Evolutionary conservation across 2,888 invertebrate species (phyloP).

Genomic region (Erebia aethiops): DNA sequence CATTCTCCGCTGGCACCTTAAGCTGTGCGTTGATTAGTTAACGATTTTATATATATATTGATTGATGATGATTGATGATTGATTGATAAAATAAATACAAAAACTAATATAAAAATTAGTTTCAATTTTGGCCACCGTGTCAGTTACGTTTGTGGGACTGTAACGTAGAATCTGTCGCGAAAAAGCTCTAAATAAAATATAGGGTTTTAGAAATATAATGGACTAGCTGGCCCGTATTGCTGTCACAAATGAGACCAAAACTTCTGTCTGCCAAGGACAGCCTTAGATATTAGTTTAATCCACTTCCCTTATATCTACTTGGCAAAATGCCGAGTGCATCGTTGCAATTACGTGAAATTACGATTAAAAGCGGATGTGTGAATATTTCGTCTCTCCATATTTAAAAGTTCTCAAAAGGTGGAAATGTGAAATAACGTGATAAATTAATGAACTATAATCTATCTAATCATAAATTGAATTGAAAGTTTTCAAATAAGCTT

Average conservation of each 20-base stretch:
- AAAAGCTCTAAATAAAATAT: not conserved
- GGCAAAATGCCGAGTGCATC: slow-evolving; percentile 5
- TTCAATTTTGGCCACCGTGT: too few species aligned
- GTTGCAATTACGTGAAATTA: slow-evolving; percentile 11
- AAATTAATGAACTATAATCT: not conserved
- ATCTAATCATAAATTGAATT: not conserved
- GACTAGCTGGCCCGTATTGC: not conserved
- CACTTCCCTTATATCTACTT: slow-evolving; percentile 6
- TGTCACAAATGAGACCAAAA: not conserved
- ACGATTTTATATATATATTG: too few species aligned
- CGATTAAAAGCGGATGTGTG: not conserved
- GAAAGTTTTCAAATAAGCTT: not conserved
- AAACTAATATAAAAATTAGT: too few species aligned
- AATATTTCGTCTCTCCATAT: not conserved
- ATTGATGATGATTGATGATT: too few species aligned
- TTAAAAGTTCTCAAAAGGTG: not conserved
- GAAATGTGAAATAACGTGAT: not conserved
- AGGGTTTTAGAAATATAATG: not conserved
- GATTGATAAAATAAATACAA: too few species aligned
- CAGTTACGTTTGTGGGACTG: too few species aligned
- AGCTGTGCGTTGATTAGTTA: too few species aligned
- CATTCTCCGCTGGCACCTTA: too few species aligned
- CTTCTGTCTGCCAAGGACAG: slow-evolving; percentile 12
- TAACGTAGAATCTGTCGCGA: too few species aligned
- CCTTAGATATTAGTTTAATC: slow-evolving; percentile 17